Base-by-base conservation (phyloP, 2,888 invertebrate genomes). In the Cryptus viduatorius region DNA sequence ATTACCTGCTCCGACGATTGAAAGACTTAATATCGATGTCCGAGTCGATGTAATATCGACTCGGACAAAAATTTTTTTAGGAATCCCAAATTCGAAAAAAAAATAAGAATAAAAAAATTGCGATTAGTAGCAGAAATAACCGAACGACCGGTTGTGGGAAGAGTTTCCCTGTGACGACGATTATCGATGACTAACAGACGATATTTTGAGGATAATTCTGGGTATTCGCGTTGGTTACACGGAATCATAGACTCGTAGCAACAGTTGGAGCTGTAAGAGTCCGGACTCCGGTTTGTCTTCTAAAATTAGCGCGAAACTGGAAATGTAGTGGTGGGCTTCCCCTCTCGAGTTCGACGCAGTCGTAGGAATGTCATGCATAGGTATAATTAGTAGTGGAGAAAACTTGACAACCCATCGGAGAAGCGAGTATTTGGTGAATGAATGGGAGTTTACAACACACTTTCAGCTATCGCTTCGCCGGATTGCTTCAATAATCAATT, bases 291-390 rank as follows among this genome's bases (percentile, higher is more conserved):
- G 72, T 68, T 31, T 59, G 48, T 68, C 64, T 75, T 81, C 81
- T 84, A 81, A 81, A 84, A 81, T 78, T 84, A 84, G 84, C 59
- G 61, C 61, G 68, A 78, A 84, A 81, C 84, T 84, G 81, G 80
- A 78, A 84, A 73, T 59, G 65, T 61, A 53, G 64, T 29, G 37
- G 56, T 14, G 44, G 37, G 14, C 2, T 65, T 56, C 61, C 65
- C 59, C 65, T 69, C 19, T 53, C 71, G 48, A 37, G 44, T 53
- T 61, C 61, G 48, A 31, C 53, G 48, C 59, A 79, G 44, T 44
- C 48, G 46, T 68, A 50, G 80, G 48, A 83, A 71, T 79, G 68
- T 37, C 16, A 31, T 46, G 64, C 29, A 42, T 46, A 53, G 53
- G 46, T 69, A 64, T 48, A 73, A 73, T 73, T 53, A 31, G 46